Base-by-base conservation (phyloP, 2,797 vertebrate species). In the Caiman crocodilus region DNA sequence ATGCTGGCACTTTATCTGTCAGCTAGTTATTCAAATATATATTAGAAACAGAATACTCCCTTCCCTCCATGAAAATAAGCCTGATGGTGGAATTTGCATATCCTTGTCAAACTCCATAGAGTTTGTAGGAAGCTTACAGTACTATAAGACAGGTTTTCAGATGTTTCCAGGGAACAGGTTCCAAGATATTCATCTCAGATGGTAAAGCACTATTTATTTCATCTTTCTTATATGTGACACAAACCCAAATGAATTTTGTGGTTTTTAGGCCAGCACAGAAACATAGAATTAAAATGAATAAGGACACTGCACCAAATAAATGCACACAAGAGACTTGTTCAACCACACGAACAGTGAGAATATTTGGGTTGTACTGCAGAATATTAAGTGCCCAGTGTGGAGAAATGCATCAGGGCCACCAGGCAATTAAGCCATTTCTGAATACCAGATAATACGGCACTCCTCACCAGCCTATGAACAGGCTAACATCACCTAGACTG, bases 301-400 rank as follows among this genome's bases (percentile, higher is more conserved):
- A 75, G 73, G 10, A 6, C 1, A 80, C 76, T 80, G 25, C 61
- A 58, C 20, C 9, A 69, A 64, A 35, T 32, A 55, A 20, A 32
- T 63, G 57, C 32, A 32, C 6, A 23, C 50, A 32, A 76, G 55
- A 13, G 21, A 25, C 59, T 73, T 32, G n/a, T 26, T 18, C 15
- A 16, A 1, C 55, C 74, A 35, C 0, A 0, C 32, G 79, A 75
- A 32, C 1, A 0, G n/a, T 8, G 42, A 30, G 30, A 57, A 79
- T 79, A 50, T 6, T 60, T 50, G 6, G 82, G 3, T 26, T 28
- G 32, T 60, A 79, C 23, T 69, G 67, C 30, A n/a, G 35, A 56
- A 26, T 0, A 4, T 4, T 14, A 57, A 76, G 57, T 1, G 56
- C 56, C 25, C 17, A 86, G 30, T 56, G 6, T 61, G 79, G 78